These are phyloP conservation scores for Macrosiphum euphorbiae DNA, from an alignment of 2,888 invertebrate species.

Conservation along the genomic window DNA sequence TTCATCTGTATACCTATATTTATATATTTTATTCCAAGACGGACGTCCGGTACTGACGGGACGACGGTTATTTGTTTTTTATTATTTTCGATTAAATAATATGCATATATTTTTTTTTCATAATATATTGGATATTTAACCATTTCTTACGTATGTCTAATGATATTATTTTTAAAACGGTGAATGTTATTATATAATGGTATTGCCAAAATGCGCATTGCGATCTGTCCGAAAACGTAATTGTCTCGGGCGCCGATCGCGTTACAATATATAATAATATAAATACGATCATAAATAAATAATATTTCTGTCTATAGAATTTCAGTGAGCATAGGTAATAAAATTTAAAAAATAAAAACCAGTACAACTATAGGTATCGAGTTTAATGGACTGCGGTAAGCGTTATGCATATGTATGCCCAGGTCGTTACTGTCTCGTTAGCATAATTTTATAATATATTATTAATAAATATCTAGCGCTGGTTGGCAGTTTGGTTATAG, in stretches of 20 bases:
- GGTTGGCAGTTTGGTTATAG: not conserved
- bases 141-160: no score
- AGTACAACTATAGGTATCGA: not conserved
- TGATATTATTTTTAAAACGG: not conserved
- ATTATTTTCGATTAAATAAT: not conserved
- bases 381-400: not conserved
- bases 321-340: not conserved
- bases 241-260: not conserved
- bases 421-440: conserved; percentile 17
- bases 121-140: not conserved
- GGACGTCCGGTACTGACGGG: not conserved
- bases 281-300: not conserved
- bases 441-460: conserved; percentile 1
- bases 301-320: not conserved
- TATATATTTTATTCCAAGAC: not conserved
- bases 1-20: not conserved
- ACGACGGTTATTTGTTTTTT: not conserved
- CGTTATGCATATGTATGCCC: not conserved
- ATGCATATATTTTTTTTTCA: no score
- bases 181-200: not conserved
- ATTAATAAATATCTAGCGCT: conserved; percentile 3
- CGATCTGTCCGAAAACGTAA: not conserved
- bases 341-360: not conserved
- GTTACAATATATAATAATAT: not conserved
- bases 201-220: not conserved